These are phyloP conservation scores for Corvus hawaiiensis DNA, from an alignment of 2,113 vertebrate genomes.

Conservation along the genomic window DNA sequence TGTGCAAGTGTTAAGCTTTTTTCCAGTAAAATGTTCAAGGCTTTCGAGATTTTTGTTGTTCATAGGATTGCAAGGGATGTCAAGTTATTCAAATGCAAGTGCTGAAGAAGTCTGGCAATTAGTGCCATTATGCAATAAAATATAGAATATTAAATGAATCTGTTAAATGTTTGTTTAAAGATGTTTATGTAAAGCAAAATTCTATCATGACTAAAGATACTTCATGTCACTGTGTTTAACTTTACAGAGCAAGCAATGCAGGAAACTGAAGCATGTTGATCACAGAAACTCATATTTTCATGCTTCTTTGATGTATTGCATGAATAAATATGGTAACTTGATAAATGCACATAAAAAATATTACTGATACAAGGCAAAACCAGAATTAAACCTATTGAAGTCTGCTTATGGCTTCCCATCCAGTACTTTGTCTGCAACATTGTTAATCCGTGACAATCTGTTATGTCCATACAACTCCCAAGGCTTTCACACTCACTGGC, in stretches of 20 bases:
- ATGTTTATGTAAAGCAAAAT: neutral
- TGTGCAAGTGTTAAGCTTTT: neutral
- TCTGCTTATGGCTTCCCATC: neutral
- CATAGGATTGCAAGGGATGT: neutral
- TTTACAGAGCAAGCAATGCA: neutral
- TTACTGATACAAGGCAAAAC: neutral
- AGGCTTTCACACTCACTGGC: neutral
- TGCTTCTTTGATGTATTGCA: neutral
- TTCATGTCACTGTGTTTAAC: neutral
- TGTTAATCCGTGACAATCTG: neutral
- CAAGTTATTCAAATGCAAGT: neutral
- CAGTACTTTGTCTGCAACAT: neutral
- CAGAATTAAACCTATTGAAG: neutral
- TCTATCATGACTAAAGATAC: neutral
- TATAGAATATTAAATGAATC: neutral
- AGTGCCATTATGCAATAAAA: neutral
- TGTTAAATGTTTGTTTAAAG: constrained; percentile 4
- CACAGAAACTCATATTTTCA: neutral
- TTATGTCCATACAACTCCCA: neutral
- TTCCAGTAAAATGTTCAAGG: neutral
- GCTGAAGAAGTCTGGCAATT: neutral
- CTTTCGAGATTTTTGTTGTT: neutral
- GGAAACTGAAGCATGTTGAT: neutral
- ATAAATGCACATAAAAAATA: neutral
- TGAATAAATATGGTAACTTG: neutral